Percentiles rank a stretch among this genome's conserved stretches.
These are phyloP conservation scores for Brachynemurus nebulosus DNA, from an alignment of 2,888 invertebrate genomes.

Conservation along the genomic window DNA sequence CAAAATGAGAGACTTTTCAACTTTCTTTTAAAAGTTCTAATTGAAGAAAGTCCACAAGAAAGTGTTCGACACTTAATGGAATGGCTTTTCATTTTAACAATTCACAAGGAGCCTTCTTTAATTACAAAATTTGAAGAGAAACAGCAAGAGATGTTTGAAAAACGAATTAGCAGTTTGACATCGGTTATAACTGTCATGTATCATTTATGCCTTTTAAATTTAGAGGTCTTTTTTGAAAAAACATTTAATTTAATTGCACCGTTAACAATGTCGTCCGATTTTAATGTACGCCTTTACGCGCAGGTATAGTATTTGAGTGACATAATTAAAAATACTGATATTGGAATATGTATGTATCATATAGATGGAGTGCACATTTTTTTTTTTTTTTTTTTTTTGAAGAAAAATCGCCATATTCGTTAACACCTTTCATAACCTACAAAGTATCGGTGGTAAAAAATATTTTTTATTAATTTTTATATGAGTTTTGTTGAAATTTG, in stretches of 20 bases:
- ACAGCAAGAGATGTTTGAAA: too few species aligned
- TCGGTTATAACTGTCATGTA: conserved; percentile 25
- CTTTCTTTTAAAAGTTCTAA: conserved; percentile 27
- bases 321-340: too few species aligned
- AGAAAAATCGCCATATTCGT: too few species aligned
- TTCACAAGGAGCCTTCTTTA: conserved; percentile 22
- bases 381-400: too few species aligned
- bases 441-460: too few species aligned
- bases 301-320: too few species aligned
- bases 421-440: too few species aligned
- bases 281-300: conserved; percentile 61
- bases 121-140: conserved; percentile 24
- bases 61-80: conserved; percentile 45
- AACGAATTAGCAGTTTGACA: conserved; percentile 8
- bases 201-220: conserved; percentile 18
- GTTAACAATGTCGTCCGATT: conserved; percentile 72
- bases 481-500: too few species aligned
- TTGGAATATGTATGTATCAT: too few species aligned
- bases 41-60: conserved; percentile 43
- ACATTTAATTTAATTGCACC: conserved; percentile 43
- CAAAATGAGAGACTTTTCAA: conserved; percentile 24
- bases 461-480: too few species aligned
- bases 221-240: conserved; percentile 15
- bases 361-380: too few species aligned
- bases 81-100: conserved; percentile 39